Base-by-base conservation (phyloP, 2,113 vertebrate genomes). In the Chaenocephalus aceratus region DNA sequence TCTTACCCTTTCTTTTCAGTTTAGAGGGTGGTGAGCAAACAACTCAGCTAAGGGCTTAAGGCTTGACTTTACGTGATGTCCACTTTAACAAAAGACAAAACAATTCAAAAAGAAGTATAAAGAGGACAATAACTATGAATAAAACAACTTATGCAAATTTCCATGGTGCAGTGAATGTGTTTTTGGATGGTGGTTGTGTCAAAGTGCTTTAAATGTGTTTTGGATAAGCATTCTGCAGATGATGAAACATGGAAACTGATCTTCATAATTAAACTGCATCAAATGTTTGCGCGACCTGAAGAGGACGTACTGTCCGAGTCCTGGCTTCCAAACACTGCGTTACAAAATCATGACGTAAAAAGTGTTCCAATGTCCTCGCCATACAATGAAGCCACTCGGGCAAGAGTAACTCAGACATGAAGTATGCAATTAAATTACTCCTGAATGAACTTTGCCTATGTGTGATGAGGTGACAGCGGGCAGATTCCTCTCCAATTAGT, bases 131-230 rank as follows among this genome's bases (percentile, higher is more conserved):
- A 93, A 94, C 89, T 93, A 94, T 90, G 88, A 94, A 95, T 94
- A 94, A 95, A 95, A 93, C 88, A 81, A 94, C 91, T 95, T 95
- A 95, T 95, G 95, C 95, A 95, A 95, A 95, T 93, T 85, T 90
- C 52, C 87, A 91, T 80, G 85, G 92, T 91, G 90, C 89, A 83
- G 87, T 89, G 86, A 89, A 91, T 89, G 77, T 92, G 84, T 94
- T 91, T 90, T 90, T 93, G 90, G 85, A 67, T 86, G 84, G 30
- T 86, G 72, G 67, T 71, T 83, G 75, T 80, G 72, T 85, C 61
- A 51, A 72, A 68, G 77, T 75, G 75, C 26, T 86, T 75, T 54
- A 41, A 68, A 63, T 73, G 72, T 80, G 59, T 82, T 68, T 36
- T 36, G 57, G 77, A 41, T 41, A 7, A 36, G 36, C 36, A 41